Conservation (phyloP, 2,888 invertebrate species). For the Carterocephalus palaemon region DNA sequence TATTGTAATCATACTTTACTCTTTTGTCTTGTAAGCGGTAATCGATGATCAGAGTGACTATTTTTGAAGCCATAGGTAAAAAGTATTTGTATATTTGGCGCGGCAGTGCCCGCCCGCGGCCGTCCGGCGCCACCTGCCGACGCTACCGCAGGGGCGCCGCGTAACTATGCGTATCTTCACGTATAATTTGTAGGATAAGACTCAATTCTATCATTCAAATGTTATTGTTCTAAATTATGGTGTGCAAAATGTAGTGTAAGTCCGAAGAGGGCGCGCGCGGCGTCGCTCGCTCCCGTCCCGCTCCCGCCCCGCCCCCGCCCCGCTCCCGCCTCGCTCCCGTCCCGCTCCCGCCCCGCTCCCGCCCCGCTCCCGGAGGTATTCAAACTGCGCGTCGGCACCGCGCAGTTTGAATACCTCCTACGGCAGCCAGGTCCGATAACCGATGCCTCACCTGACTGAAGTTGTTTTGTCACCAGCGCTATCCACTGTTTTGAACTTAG, state of each 20-base stretch:
- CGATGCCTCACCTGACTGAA: too few relatives aligned
- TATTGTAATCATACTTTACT: slow-evolving; percentile 15
- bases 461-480: too few relatives aligned
- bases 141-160: slow-evolving; percentile 17
- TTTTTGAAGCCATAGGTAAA: slow-evolving; percentile 42
- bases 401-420: too few relatives aligned
- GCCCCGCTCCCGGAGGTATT: too few relatives aligned
- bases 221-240: slow-evolving; percentile 25
- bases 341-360: slow-evolving; percentile 6
- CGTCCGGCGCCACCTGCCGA: slow-evolving; percentile 23
- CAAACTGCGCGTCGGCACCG: too few relatives aligned
- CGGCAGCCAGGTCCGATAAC: too few relatives aligned
- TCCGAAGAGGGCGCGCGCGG: slow-evolving; percentile 13
- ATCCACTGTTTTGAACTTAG: too few relatives aligned
- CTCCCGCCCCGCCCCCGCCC: slow-evolving; percentile 12
- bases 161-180: slow-evolving; percentile 33
- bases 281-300: not conserved
- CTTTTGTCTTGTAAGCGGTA: slow-evolving; percentile 24
- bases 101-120: slow-evolving; percentile 1
- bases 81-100: slow-evolving; percentile 42
- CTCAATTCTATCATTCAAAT: slow-evolving; percentile 23
- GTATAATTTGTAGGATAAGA: slow-evolving; percentile 37
- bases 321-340: slow-evolving; percentile 33
- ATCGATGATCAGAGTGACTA: slow-evolving; percentile 47
- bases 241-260: slow-evolving; percentile 27